Evolutionary conservation across 2,113 vertebrate genomes (phyloP), one percentile per base, ranked within the genome.

Genomic region (Acanthisitta chloris): DNA sequence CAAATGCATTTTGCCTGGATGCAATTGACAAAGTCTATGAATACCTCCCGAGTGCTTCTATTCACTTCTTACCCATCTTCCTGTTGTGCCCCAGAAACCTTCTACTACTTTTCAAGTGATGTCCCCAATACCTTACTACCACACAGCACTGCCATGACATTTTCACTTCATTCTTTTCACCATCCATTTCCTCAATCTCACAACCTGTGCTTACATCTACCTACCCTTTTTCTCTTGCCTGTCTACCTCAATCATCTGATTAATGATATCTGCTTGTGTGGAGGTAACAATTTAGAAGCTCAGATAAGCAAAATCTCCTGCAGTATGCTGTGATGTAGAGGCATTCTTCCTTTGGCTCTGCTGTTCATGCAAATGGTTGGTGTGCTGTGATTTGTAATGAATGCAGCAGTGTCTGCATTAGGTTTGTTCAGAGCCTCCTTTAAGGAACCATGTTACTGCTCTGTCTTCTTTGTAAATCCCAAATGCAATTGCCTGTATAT

Each of bases 351-450:
- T 67, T 65, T 42, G 69, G 26, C 49, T 80, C 29, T 86, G 55
- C 76, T 67, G 28, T 16, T 64, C 13, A 64, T 90, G 67, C 58
- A 26, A 70, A 28, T 38, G 82, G 25, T 74, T 69, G 92, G 14
- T 62, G 58, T 77, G 45, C 82, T 77, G 25, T 54, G 72, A 25
- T 86, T 70, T 51, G 38, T 65, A 29, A 73, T 36, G 61, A 45
- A 38, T 26, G 33, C 0, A 0, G 59, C 4, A 3, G 14, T 81
- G 84, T 23, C 87, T 88, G 45, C 0, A 0, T 36, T 21, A 29
- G 74, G 26, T 54, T 95, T 95, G 77, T 76, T 93, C 67, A 57
- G n/a, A 83, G 67, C 45, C 71, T 94, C 76, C 86, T 88, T 67
- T 4, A 8, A 90, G 83, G 86, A 86, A 19, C 86, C 70, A 43